Base-by-base conservation (phyloP, 1,140 invertebrate species). In the Muscidifurax raptorellus region DNA sequence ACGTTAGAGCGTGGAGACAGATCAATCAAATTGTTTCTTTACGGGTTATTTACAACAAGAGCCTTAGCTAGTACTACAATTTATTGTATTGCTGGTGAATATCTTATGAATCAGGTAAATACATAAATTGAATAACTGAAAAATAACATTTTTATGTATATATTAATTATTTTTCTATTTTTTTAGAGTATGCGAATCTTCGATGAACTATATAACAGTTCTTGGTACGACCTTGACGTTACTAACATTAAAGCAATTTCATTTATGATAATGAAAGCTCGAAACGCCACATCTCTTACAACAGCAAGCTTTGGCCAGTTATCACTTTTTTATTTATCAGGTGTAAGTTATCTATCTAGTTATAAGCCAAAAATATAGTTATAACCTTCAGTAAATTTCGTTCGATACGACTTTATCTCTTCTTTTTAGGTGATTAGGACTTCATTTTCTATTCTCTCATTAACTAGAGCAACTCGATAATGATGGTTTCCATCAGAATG, bases 391-490 rank as follows among this genome's bases (percentile, higher is more conserved):
- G 44, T 47, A 15, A 18, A 18, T 47, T 15, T 47, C 15, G 4
- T 9, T 9, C 10, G 15, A 40, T 4, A 10, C 15, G 12, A 15
- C 44, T 18, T 72, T 1, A 32, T 36, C 2, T 32, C 10, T 72
- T 72, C 18, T 72, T 76, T 47, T 22, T 15, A 76, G 74, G 36
- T 76, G 6, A 44, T 76, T 7, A 76, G 32, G n/a, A 76, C 32
- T 6, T 76, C 74, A 7, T 76, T 76, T 76, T 76, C 74, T n/a
- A 36, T 32, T 25, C 32, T 76, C 12, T 76, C 74, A n/a, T 44
- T 76, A 40, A 18, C 30, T 32, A n/a, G 69, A 72, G 69, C 69
- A 9, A 27, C 27, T n/a, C 44, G 44, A 15, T 47, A 10, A 15
- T 15, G 13, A 15, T 47, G 5, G 36, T 47, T n/a, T n/a, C n/a